Conservation (phyloP, 2,888 invertebrate genomes). For the Monochamus alternatus region DNA sequence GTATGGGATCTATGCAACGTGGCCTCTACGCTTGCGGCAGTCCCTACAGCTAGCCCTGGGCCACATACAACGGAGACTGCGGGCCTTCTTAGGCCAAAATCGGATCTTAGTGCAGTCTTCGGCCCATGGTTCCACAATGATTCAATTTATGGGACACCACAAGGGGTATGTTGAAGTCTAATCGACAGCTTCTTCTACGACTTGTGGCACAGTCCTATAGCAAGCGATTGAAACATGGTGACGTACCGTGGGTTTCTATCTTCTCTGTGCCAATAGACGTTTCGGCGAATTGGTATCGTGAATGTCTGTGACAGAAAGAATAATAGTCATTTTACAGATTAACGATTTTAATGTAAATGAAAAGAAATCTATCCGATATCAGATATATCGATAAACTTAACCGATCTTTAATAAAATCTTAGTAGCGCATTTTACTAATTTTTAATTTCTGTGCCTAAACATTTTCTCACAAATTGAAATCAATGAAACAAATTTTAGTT, state of each 20-base stretch:
- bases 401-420: neutral
- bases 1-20: constrained; percentile 72
- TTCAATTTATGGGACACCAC: constrained; percentile 49
- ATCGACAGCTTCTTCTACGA: constrained; percentile 19
- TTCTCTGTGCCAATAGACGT: constrained; percentile 64
- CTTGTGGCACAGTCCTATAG: constrained; percentile 35
- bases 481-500: neutral
- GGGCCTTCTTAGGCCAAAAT: constrained; percentile 69
- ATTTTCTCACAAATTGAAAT: neutral
- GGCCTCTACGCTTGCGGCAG: constrained; percentile 72
- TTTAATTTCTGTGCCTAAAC: constrained; percentile 9
- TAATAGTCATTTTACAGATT: constrained; percentile 37
- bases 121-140: constrained; percentile 67
- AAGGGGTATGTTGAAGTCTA: constrained; percentile 30
- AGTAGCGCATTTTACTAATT: constrained; percentile 9
- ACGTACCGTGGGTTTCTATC: constrained; percentile 60
- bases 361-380: constrained; percentile 26
- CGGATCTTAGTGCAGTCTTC: constrained; percentile 69
- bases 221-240: constrained; percentile 48
- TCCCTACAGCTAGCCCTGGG: constrained; percentile 74
- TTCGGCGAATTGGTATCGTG: constrained; percentile 52
- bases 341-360: constrained; percentile 11
- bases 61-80: constrained; percentile 73
- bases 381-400: constrained; percentile 1
- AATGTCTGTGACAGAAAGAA: constrained; percentile 35